A percentile compares a stretch with the other conserved stretches of the same genome.
phyloP scores from a whole-genome alignment of 2,888 invertebrate genomes.

The Andricus curvator region DNA sequence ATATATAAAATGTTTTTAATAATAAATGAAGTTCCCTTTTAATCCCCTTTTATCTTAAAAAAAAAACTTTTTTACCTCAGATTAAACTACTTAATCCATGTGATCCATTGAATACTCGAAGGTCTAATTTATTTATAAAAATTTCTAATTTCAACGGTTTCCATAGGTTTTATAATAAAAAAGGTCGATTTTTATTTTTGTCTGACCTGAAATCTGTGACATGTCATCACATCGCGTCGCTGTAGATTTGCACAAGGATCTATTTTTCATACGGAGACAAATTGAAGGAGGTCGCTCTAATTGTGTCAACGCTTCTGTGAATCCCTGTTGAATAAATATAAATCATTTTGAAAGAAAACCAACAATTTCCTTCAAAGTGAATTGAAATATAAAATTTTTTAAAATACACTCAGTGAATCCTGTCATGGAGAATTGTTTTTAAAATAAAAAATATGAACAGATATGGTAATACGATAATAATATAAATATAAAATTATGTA shows the following conservation, averaged over 20 bases:
- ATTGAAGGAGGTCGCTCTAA: slow-evolving; percentile 47
- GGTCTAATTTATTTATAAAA: neutral
- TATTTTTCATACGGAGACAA: slow-evolving; percentile 59
- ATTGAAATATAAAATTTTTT: no score
- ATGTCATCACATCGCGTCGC: neutral
- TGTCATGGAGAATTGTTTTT: no score
- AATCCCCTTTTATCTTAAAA: no score
- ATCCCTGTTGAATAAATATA: neutral
- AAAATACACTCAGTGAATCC: no score
- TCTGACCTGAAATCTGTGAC: slow-evolving; percentile 6
- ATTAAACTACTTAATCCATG: no score
- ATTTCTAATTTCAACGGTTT: neutral
- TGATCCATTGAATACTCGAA: neutral
- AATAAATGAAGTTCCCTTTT: no score
- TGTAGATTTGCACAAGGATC: slow-evolving; percentile 28
- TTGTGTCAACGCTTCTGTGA: slow-evolving; percentile 16
- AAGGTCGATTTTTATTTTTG: neutral
- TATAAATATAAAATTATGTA: no score
- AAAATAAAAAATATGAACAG: no score
- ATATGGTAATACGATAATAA: no score
- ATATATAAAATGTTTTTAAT: no score
- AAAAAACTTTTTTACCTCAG: no score
- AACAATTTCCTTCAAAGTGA: no score
- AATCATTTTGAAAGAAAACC: neutral
- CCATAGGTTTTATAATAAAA: neutral